Evolutionary conservation across 2,888 invertebrate genomes (phyloP), one percentile per base, ranked within the genome.

Genomic region (Limenitis camilla): DNA sequence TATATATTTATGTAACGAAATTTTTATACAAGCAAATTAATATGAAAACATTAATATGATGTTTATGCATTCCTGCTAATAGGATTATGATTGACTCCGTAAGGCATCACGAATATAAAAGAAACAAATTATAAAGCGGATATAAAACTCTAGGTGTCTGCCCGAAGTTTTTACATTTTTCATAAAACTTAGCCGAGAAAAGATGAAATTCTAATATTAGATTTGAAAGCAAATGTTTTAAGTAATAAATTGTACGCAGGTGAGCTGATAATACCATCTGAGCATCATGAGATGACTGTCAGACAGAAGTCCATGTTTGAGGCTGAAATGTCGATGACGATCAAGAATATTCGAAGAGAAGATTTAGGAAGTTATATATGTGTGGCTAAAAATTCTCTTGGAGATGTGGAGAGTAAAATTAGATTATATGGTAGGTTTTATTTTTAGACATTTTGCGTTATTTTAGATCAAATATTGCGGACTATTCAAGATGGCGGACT

Each of bases 401-500:
- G 96, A 5, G 96, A 95, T 68, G 94, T 95, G 43, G 96, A 96
- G 74, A 94, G 95, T 88, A 95, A 92, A 80, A 96, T 96, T 71
- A 90, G 96, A 66, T 88, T 96, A 64, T 96, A 96, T 76, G 96
- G 96, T 96, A 85, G n/a, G n/a, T n/a, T n/a, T n/a, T n/a, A n/a
- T n/a, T n/a, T n/a, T n/a, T n/a, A n/a, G n/a, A n/a, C n/a, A n/a
- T n/a, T n/a, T n/a, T n/a, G n/a, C n/a, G n/a, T n/a, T n/a, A n/a
- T n/a, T n/a, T n/a, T n/a, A n/a, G n/a, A n/a, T n/a, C n/a, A n/a
- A n/a, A n/a, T n/a, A n/a, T n/a, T n/a, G n/a, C n/a, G n/a, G n/a
- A n/a, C n/a, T n/a, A n/a, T n/a, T n/a, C n/a, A n/a, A n/a, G n/a
- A n/a, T n/a, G n/a, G n/a, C n/a, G n/a, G n/a, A n/a, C n/a, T n/a